Percentiles rank a stretch among this genome's conserved stretches.
Evolutionary conservation across 1,140 invertebrate genomes (phyloP).

Genomic region (Pseudachorutes palmiensis): DNA sequence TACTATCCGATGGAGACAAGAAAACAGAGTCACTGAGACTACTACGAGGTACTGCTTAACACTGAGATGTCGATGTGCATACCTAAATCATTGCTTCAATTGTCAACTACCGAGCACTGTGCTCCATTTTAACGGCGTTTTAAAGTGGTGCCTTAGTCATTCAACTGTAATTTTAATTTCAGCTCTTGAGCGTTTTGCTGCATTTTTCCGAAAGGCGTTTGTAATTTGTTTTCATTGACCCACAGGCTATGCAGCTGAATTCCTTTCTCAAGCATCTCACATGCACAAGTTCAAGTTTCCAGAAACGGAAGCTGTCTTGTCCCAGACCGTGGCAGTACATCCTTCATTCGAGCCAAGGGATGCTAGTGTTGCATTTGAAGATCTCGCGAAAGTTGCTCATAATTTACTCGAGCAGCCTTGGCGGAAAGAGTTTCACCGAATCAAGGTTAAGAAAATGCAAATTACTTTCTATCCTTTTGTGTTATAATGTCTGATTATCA

Average conservation of each 20-base stretch:
- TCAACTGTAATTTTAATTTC: too few species aligned
- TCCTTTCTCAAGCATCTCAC: conserved; percentile 65
- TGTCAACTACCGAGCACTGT: neutral
- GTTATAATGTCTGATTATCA: too few species aligned
- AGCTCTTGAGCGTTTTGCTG: too few species aligned
- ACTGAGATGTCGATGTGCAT: neutral
- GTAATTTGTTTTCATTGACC: conserved; percentile 17
- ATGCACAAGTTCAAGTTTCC: conserved; percentile 66
- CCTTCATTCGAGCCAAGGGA: conserved; percentile 68
- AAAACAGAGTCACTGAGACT: neutral
- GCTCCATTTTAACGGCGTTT: neutral
- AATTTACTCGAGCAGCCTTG: conserved; percentile 78
- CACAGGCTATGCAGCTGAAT: conserved; percentile 66
- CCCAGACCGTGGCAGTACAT: conserved; percentile 57
- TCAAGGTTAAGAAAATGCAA: too few species aligned
- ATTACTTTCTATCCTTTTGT: too few species aligned
- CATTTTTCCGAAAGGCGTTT: too few species aligned
- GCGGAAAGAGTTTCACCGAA: conserved; percentile 71
- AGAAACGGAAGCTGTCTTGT: conserved; percentile 62
- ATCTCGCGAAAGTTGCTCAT: conserved; percentile 71
- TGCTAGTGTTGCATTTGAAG: conserved; percentile 69
- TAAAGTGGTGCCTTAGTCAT: too few species aligned
- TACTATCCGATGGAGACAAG: neutral
- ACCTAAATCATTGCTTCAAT: neutral
- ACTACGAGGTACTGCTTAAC: neutral